A percentile compares a stretch with the other conserved stretches of the same genome.
Conservation (phyloP, 2,113 vertebrate genomes). For the Saccopteryx bilineata region DNA sequence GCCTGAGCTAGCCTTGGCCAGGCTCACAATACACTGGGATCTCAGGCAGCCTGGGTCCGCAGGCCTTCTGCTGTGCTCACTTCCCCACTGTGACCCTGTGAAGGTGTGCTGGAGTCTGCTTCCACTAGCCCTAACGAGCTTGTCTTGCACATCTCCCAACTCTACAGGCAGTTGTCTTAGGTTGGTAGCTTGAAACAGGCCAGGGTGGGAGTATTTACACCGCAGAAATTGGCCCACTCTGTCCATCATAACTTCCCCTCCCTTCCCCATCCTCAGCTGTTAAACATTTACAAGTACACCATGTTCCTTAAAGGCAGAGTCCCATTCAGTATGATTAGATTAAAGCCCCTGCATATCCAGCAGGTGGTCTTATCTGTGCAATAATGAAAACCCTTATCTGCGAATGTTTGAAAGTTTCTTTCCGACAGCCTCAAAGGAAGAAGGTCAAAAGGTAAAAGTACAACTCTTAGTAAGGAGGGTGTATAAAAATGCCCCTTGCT, state of each 20-base stretch:
- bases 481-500: background rate
- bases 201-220: background rate
- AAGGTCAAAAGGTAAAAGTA: background rate
- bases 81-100: fast-evolving
- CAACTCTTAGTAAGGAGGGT: background rate
- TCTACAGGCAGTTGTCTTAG: fast-evolving
- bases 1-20: background rate
- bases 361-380: background rate
- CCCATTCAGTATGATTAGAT: background rate
- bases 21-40: background rate
- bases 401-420: background rate
- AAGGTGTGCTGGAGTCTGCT: background rate
- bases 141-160: too few relatives aligned
- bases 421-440: background rate
- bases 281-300: background rate
- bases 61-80: too few relatives aligned
- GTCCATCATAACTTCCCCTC: background rate
- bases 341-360: background rate
- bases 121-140: background rate
- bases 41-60: background rate
- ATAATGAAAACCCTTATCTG: background rate
- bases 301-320: background rate
- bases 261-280: background rate
- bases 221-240: background rate
- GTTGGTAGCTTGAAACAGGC: background rate